Base-by-base conservation (phyloP, 92 coral and sea anemone species). In the Heliopora coerulea region DNA sequence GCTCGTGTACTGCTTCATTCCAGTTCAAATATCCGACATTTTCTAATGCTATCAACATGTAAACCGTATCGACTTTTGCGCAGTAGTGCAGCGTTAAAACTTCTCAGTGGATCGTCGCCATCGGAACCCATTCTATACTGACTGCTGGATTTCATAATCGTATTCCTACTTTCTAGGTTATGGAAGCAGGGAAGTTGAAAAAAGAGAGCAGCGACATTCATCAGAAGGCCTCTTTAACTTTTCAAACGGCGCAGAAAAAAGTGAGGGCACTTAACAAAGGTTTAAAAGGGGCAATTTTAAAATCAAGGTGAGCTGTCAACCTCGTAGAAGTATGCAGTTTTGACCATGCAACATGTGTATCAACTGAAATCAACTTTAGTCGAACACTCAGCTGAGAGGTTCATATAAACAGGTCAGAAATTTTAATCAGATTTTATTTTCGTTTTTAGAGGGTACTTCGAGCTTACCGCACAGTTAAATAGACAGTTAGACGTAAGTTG, bases 181-280 rank as follows among this genome's bases (percentile, higher is more conserved):
- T 86, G 56, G 89, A 84, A 39, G 99, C 99, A 44, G 99, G 85
- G 39, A 87, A 83, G 57, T 46, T 85, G 81, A 95, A 95, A 54
- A 72, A 87, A 31, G 85, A 87, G 28, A 95, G 90, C 74, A 90
- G 96, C 89, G 65, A 60, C 34, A 56, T 77, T 48, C 99, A 95
- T 58, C 99, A 95, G 56, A 86, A 86, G 59, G 88, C 82, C 41
- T 81, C 89, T 41, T 62, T 74, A 57, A 79, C 78, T 25, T 95
- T 88, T 39, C 80, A 87, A 63, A 88, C 82, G 9, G 58, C 85
- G 44, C 91, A 80, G 54, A 42, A 68, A 49, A 86, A 88, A 42
- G 83, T 89, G 23, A 90, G 74, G 59, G 54, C 82, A 29, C 79
- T 90, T 34, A 83, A 82, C 62, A 82, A 61, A 74, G 87, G 86